Evolutionary conservation across 2,888 invertebrate genomes (phyloP).

Genomic region (Lycia hirtaria): DNA sequence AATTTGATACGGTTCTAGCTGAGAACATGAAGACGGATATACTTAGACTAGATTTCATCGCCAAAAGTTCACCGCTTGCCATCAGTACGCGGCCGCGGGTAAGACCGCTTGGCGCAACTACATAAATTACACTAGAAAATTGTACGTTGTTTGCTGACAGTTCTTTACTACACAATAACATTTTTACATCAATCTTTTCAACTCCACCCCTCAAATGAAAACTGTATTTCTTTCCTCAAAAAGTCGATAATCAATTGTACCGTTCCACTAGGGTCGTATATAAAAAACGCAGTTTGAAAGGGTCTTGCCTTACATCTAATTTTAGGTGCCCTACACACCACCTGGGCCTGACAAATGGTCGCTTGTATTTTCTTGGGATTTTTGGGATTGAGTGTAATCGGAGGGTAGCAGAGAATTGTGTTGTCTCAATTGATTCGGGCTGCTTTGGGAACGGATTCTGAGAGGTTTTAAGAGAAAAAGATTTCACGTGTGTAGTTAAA

Average conservation of each 20-base stretch:
- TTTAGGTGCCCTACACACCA: conserved; percentile 55
- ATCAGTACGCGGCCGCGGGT: no score
- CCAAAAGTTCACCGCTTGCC: no score
- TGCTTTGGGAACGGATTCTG: not conserved
- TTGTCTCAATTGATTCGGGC: conserved; percentile 20
- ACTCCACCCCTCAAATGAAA: not conserved
- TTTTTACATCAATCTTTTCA: conserved; percentile 1
- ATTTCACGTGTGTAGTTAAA: not conserved
- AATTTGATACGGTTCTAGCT: no score
- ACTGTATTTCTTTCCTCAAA: not conserved
- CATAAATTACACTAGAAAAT: no score
- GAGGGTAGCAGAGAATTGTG: conserved; percentile 25
- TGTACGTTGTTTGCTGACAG: not conserved
- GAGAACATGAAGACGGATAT: no score
- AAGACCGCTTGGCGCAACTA: no score
- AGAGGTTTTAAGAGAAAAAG: not conserved
- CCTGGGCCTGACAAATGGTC: conserved; percentile 57
- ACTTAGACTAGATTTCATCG: no score
- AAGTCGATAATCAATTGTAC: not conserved
- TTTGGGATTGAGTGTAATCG: conserved; percentile 42
- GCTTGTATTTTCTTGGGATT: conserved; percentile 44
- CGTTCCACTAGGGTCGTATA: conserved; percentile 16
- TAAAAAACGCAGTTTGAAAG: conserved; percentile 42
- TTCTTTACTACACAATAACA: not conserved
- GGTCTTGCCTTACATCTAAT: conserved; percentile 52